These are phyloP conservation scores for Tringa solitaria DNA, from an alignment of 2,113 vertebrate genomes.

Conservation along the genomic window DNA sequence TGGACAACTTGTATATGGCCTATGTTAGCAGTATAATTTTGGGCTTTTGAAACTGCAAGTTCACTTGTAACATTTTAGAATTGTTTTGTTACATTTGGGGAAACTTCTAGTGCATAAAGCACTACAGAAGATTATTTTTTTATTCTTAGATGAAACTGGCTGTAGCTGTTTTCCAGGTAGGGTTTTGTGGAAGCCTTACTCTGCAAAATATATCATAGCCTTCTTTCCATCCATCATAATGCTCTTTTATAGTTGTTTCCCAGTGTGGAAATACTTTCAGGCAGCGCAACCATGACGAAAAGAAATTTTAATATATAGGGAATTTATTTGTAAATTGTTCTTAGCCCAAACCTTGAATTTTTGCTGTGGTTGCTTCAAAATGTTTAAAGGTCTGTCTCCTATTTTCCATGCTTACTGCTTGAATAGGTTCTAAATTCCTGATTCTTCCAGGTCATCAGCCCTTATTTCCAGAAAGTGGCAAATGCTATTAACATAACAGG, in stretches of 20 bases:
- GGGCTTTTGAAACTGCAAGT: background rate
- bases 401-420: background rate
- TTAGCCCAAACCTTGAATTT: background rate
- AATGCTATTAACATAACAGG: background rate
- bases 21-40: background rate
- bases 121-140: background rate
- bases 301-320: background rate
- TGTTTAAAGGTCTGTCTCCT: background rate
- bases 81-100: background rate
- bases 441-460: background rate
- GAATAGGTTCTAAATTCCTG: background rate
- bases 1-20: background rate
- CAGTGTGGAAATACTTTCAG: background rate
- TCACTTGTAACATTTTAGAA: background rate
- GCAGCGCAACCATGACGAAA: background rate
- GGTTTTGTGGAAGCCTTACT: background rate
- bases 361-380: background rate
- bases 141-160: background rate
- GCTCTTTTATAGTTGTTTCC: background rate
- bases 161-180: background rate
- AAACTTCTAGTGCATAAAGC: background rate
- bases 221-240: background rate
- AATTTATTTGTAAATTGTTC: background rate
- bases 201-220: background rate
- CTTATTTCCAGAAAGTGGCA: background rate